Conservation (phyloP, 2,888 invertebrate species). For the Scaptomyza reducta region DNA sequence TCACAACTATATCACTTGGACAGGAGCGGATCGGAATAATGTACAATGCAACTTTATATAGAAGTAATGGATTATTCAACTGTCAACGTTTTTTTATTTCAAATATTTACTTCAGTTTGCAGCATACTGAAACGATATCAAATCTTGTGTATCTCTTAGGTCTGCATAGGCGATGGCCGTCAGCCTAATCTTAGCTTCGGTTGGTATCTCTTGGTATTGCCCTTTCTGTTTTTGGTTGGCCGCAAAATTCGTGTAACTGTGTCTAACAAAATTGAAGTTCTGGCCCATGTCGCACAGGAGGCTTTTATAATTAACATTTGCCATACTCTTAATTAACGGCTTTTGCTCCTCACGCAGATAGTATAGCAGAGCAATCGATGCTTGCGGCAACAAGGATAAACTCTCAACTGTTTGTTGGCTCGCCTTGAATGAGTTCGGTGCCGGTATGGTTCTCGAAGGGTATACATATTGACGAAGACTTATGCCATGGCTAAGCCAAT, state of each 20-base stretch:
- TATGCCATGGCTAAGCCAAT: not conserved
- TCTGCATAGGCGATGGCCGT: slow-evolving; percentile 17
- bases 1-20: slow-evolving; percentile 14
- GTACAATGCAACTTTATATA: not conserved
- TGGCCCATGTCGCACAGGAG: slow-evolving; percentile 9
- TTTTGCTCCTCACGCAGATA: not conserved
- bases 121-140: not conserved
- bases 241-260: slow-evolving; percentile 43
- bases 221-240: slow-evolving; percentile 12
- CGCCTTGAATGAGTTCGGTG: not conserved
- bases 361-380: slow-evolving; percentile 8
- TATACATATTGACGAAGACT: slow-evolving; percentile 13
- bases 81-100: not conserved
- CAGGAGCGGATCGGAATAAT: slow-evolving; percentile 35
- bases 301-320: not conserved
- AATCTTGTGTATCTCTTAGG: slow-evolving; percentile 4
- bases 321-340: not conserved
- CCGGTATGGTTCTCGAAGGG: not conserved
- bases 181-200: slow-evolving; percentile 5
- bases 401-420: not conserved
- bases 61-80: not conserved
- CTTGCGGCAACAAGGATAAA: slow-evolving; percentile 8
- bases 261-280: slow-evolving; percentile 25
- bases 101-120: not conserved
- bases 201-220: slow-evolving; percentile 17